A percentile compares a stretch with the other conserved stretches of the same genome.
These are phyloP conservation scores for Tribolium freemani DNA, from an alignment of 2,888 invertebrate genomes.

Conservation along the genomic window DNA sequence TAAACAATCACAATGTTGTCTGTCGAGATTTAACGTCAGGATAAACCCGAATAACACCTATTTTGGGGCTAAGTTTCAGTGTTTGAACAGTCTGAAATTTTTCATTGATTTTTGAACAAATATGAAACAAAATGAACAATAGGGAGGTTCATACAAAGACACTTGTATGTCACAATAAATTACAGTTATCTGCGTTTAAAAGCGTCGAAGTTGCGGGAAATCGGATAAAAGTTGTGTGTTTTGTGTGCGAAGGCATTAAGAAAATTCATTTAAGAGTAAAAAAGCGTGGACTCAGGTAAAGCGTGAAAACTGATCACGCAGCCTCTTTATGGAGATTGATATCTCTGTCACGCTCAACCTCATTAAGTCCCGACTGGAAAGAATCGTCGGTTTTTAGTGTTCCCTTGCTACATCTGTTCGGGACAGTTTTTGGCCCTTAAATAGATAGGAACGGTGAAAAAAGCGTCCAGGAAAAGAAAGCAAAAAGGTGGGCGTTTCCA, in stretches of 20 bases:
- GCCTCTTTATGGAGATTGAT: slow-evolving; percentile 38
- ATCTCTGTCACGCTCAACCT: slow-evolving; percentile 39
- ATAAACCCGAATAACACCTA: not conserved
- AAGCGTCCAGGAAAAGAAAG: not conserved
- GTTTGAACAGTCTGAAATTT: not conserved
- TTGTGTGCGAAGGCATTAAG: slow-evolving; percentile 6
- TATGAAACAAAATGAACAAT: not conserved
- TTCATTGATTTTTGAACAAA: not conserved
- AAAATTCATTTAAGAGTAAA: slow-evolving; percentile 21
- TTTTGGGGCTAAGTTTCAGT: slow-evolving; percentile 9
- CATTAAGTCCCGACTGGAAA: slow-evolving; percentile 33
- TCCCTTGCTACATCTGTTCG: slow-evolving; percentile 31
- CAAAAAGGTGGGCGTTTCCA: slow-evolving; percentile 22
- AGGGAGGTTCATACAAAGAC: not conserved
- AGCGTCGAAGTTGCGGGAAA: not conserved
- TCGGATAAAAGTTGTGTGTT: not conserved
- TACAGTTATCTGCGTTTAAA: not conserved
- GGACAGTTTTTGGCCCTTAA: slow-evolving; percentile 19
- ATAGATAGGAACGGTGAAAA: slow-evolving; percentile 1
- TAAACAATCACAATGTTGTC: not conserved
- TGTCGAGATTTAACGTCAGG: not conserved
- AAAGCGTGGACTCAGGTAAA: slow-evolving; percentile 33
- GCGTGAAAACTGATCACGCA: slow-evolving; percentile 37
- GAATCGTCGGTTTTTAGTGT: slow-evolving; percentile 35
- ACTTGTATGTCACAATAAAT: not conserved